A percentile compares a stretch with the other conserved stretches of the same genome.
Conservation (phyloP, 2,888 invertebrate genomes). For the Elgonia sp. region DNA sequence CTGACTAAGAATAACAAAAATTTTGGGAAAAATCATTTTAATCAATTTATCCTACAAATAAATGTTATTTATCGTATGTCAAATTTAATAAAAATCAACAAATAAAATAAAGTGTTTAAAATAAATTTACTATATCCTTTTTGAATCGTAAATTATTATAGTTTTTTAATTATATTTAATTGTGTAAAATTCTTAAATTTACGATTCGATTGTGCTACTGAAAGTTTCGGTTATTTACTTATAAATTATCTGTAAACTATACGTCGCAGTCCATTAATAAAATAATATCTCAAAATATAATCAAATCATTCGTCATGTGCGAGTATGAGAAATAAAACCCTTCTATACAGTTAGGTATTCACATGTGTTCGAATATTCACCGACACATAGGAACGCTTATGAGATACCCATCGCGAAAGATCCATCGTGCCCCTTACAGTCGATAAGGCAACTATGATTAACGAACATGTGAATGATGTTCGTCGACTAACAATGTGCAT, state of each 20-base stretch:
- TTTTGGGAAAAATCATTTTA: too few relatives aligned
- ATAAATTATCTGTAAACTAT: constrained; percentile 45
- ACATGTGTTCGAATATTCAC: constrained; percentile 17
- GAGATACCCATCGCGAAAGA: constrained; percentile 42
- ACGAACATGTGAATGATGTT: constrained; percentile 34
- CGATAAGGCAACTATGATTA: constrained; percentile 38
- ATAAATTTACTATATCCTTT: too few relatives aligned
- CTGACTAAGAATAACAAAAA: too few relatives aligned
- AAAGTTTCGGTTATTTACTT: constrained; percentile 26
- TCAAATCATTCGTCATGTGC: constrained; percentile 48
- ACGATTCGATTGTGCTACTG: constrained; percentile 14
- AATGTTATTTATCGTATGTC: too few relatives aligned
- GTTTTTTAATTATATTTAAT: neutral
- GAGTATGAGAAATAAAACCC: constrained; percentile 13
- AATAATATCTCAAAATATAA: constrained; percentile 44
- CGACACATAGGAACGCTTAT: constrained; percentile 13
- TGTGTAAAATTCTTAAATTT: neutral
- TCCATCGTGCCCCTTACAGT: constrained; percentile 36
- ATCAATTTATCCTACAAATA: too few relatives aligned
- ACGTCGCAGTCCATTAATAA: constrained; percentile 42
- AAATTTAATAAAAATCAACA: too few relatives aligned
- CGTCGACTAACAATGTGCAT: constrained; percentile 35
- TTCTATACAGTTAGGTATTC: constrained; percentile 3
- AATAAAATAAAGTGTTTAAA: too few relatives aligned
- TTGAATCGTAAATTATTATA: neutral